Evolutionary conservation across 1,140 invertebrate species (phyloP).

Genomic region (Triops longicaudatus): DNA sequence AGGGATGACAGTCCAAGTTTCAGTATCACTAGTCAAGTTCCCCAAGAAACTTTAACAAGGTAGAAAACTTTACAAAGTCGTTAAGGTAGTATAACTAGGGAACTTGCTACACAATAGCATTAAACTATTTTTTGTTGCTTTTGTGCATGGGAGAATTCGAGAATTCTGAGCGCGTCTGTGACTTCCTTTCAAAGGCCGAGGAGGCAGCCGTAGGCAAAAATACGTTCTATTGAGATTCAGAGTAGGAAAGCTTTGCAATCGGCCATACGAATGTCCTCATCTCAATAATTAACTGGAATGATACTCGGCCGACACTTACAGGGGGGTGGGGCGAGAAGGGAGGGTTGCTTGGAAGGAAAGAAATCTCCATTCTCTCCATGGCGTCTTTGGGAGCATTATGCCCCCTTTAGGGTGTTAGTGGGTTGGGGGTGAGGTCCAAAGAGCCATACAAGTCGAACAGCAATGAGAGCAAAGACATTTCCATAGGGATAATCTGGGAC

Average conservation of each 20-base stretch:
- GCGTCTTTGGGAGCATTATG: background rate
- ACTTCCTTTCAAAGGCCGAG: background rate
- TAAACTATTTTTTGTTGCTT: no score
- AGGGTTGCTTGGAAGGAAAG: no score
- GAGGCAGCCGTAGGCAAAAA: background rate
- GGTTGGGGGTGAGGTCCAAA: background rate
- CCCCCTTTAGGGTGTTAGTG: background rate
- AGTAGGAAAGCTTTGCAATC: background rate
- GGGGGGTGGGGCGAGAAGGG: background rate
- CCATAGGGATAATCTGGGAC: conserved; percentile 10
- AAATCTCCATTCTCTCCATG: background rate
- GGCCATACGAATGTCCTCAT: background rate
- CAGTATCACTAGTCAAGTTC: no score
- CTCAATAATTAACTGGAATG: background rate
- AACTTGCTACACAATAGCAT: no score
- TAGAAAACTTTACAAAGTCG: no score
- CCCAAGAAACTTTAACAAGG: no score
- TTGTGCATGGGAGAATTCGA: no score
- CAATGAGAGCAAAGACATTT: background rate
- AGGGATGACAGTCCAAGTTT: no score
- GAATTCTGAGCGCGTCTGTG: no score
- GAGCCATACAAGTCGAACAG: background rate
- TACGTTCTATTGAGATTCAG: background rate
- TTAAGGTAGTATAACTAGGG: no score
- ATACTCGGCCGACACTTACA: background rate